phyloP scores from a whole-genome alignment of 2,113 vertebrate species.

The Rhinoderma darwinii region DNA sequence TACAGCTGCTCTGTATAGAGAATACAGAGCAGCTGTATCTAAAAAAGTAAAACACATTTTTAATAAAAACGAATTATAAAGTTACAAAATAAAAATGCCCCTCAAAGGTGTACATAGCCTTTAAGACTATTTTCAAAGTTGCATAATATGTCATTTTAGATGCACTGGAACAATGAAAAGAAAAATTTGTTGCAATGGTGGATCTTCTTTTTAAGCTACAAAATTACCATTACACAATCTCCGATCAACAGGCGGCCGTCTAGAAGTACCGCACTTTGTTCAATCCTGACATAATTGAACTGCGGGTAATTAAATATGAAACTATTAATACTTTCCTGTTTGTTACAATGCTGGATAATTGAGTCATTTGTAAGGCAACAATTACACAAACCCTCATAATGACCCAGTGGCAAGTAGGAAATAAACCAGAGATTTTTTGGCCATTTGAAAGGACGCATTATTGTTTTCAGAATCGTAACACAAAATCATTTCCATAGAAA shows the following conservation, averaged over 20 bases:
- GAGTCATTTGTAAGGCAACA: neutral
- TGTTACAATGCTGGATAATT: slow-evolving; percentile 26
- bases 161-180: neutral
- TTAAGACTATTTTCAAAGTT: too few species aligned
- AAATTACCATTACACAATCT: neutral
- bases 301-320: slow-evolving; percentile 3
- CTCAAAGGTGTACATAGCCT: too few species aligned
- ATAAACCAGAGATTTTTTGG: neutral
- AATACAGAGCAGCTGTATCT: too few species aligned
- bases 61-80: too few species aligned
- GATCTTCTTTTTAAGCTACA: neutral
- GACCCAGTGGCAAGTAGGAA: neutral
- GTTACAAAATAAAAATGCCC: too few species aligned
- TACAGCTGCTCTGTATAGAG: too few species aligned
- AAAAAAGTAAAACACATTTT: too few species aligned
- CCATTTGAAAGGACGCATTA: neutral
- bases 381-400: slow-evolving; percentile 2
- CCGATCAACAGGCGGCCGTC: neutral
- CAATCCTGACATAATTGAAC: neutral
- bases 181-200: neutral
- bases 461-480: neutral
- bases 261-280: neutral
- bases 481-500: slow-evolving; percentile 4
- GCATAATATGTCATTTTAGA: neutral
- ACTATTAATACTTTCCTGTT: slow-evolving; percentile 6